Evolutionary conservation across 2,888 invertebrate genomes (phyloP).

Genomic region (Pseudeuparius sepicola): DNA sequence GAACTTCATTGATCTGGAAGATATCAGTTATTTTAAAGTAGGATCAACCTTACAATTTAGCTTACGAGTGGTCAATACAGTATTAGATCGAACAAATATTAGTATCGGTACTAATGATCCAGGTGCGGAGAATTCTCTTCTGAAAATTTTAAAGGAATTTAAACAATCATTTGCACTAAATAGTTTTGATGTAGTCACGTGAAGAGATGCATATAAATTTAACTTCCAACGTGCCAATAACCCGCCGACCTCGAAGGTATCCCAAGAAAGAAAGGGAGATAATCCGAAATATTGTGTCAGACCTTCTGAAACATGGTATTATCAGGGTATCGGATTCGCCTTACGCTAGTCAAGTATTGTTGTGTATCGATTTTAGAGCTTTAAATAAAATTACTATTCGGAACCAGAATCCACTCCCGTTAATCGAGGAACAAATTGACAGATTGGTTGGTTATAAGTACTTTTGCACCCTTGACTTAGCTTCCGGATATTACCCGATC

Average conservation of each 20-base stretch:
- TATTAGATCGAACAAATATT: conserved; percentile 9
- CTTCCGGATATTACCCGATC: conserved; percentile 28
- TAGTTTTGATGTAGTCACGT: conserved; percentile 8
- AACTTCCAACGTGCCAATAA: conserved; percentile 10
- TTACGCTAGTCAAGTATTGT: conserved; percentile 18
- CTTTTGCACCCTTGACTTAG: conserved; percentile 26
- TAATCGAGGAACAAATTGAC: conserved; percentile 22
- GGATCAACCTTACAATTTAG: conserved; percentile 8
- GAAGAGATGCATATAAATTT: conserved; percentile 13
- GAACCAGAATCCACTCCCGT: conserved; percentile 16
- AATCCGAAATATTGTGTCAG: too few species aligned
- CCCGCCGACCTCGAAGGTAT: conserved; percentile 10
- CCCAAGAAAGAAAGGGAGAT: conserved; percentile 11
- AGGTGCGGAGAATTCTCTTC: conserved; percentile 11
- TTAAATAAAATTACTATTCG: conserved; percentile 18
- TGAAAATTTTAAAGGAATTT: conserved; percentile 9
- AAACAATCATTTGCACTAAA: conserved; percentile 9
- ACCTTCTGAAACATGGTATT: too few species aligned
- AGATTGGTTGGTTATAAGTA: conserved; percentile 19
- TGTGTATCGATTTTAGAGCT: conserved; percentile 19
- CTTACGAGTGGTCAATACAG: background rate
- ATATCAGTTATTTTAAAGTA: conserved; percentile 10
- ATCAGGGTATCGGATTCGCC: conserved; percentile 16
- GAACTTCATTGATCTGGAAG: conserved; percentile 11
- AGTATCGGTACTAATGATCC: conserved; percentile 9